Base-by-base conservation (phyloP, 2,113 vertebrate genomes). In the Todiramphus chloris region DNA sequence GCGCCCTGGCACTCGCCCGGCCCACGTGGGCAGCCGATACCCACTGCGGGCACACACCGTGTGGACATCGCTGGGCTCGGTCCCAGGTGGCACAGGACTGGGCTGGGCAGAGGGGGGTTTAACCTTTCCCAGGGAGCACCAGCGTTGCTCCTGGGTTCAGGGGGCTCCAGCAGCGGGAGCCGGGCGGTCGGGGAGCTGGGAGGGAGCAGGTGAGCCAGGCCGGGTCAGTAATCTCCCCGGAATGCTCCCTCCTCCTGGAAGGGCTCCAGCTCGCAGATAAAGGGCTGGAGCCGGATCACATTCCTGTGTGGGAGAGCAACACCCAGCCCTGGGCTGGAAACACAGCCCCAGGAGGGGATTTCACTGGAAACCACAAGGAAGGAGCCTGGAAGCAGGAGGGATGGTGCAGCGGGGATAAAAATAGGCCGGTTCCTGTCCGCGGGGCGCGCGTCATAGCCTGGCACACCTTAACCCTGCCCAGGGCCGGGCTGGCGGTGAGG, bases 361-460 rank as follows among this genome's bases (percentile, higher is more conserved):
- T 64, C 80, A 23, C 39, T 37, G 79, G 21, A 69, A 80, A 69
- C 75, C 39, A 0, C 82, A 55, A 44, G 44, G 44, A 72, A 66
- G 43, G 39, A 75, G 39, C 44, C 41, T 9, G 67, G 46, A 14
- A 66, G 37, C 56, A 2, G 69, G 13, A 30, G 27, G 79, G 79
- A 73, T 2, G 35, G 43, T 11, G 35, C 30, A 31, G 2, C 3
- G 6, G 46, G 62, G 69, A 16, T 48, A 53, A 41, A 64, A 59
- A 13, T 3, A 37, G 37, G 8, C 19, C 6, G 30, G 20, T 13
- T 25, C 2, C 13, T 14, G 28, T 19, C 35, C 28, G 19, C 4
- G 2, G 81, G 59, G 64, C 3, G 1, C 2, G 43, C 1, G 4
- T 1, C 1, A 3, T 2, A 1, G 44, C 18, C 30, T 59, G 27